phyloP scores from a whole-genome alignment of 1,140 invertebrate species.

The Drosophila pseudoobscura region DNA sequence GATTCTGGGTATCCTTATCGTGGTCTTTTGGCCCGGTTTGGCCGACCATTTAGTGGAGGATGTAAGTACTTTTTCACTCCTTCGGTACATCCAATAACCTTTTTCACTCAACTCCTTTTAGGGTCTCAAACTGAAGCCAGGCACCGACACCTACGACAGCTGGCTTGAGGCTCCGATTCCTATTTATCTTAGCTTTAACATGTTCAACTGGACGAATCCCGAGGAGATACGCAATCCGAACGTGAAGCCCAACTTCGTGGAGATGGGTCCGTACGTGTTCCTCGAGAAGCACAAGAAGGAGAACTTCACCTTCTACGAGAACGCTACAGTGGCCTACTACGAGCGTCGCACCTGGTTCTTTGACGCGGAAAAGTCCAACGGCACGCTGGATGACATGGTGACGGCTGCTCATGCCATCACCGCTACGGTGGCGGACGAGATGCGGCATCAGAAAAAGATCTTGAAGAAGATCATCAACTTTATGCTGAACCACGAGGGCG shows the following conservation, averaged over 20 bases:
- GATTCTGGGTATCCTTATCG: conserved; percentile 51
- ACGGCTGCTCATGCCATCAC: conserved; percentile 91
- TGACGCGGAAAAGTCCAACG: conserved; percentile 88
- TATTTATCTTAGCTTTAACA: conserved; percentile 90
- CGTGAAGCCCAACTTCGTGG: conserved; percentile 87
- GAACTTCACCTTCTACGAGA: conserved; percentile 88
- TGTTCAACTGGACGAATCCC: conserved; percentile 94
- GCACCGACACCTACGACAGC: conserved; percentile 86
- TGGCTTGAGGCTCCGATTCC: conserved; percentile 91
- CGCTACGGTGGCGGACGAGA: conserved; percentile 86
- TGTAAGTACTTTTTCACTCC: conserved; percentile 45
- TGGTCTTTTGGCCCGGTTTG: conserved; percentile 67
- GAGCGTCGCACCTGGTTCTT: conserved; percentile 91
- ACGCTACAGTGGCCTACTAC: conserved; percentile 92
- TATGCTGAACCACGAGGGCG: conserved; percentile 84
- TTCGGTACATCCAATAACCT: not conserved
- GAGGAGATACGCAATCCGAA: conserved; percentile 84
- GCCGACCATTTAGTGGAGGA: conserved; percentile 57
- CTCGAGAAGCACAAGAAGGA: conserved; percentile 86
- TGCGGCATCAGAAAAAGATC: conserved; percentile 84
- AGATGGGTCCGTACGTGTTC: conserved; percentile 88
- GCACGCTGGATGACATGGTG: conserved; percentile 88
- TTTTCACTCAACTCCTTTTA: conserved; percentile 50
- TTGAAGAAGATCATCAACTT: conserved; percentile 84
- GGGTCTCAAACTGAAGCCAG: conserved; percentile 86